phyloP scores from a whole-genome alignment of 2,113 vertebrate genomes.

The Eptesicus fuscus region DNA sequence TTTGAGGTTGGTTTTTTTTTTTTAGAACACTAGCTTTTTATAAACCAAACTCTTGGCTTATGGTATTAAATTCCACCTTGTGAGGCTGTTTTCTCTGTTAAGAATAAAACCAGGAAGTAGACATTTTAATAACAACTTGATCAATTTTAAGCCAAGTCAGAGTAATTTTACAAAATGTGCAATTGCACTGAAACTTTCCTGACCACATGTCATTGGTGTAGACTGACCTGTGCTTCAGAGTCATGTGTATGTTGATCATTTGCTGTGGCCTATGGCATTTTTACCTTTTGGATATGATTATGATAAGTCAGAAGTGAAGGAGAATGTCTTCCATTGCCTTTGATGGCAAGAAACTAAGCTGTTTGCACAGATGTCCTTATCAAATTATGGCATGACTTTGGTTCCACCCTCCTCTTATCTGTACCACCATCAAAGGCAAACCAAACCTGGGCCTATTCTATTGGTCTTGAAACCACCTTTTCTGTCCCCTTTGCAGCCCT shows the following conservation, averaged over 20 bases:
- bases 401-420: not conserved
- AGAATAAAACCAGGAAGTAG: conserved; percentile 9
- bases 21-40: conserved; percentile 60
- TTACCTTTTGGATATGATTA: not conserved
- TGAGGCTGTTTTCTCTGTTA: not conserved
- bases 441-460: not conserved
- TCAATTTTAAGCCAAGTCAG: not conserved
- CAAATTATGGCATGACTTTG: not conserved
- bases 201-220: fast-evolving
- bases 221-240: not conserved
- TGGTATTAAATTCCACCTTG: not conserved
- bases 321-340: not conserved
- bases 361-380: not conserved
- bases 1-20: not conserved
- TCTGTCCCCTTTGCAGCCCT: not conserved
- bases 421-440: not conserved
- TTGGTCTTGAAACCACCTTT: not conserved
- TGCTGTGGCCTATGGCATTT: not conserved
- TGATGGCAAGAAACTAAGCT: not conserved
- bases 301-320: not conserved
- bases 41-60: conserved; percentile 19
- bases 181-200: not conserved
- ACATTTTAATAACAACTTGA: not conserved
- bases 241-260: no score
- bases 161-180: not conserved